Conservation (phyloP, 2,113 vertebrate genomes). For the Benitochromis conjunctus region DNA sequence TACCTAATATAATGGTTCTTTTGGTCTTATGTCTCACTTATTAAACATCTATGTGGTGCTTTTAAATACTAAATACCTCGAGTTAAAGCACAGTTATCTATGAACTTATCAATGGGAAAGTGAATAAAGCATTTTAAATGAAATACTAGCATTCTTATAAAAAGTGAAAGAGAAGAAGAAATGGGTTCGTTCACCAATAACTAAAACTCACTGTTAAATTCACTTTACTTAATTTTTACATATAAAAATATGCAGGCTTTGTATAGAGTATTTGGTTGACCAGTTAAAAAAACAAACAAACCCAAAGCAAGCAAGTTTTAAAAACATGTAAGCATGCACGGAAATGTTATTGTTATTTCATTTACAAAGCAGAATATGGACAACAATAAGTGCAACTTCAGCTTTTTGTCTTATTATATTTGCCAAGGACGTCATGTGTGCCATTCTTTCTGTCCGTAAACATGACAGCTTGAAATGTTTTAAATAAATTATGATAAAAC, state of each 20-base stretch:
- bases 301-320: not conserved
- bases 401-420: not conserved
- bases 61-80: not conserved
- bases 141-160: not conserved
- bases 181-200: not conserved
- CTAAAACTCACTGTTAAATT: not conserved
- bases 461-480: no score
- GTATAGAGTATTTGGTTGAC: not conserved
- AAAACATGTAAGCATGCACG: not conserved
- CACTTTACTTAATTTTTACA: not conserved
- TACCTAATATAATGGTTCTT: not conserved
- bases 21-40: not conserved
- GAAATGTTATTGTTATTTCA: not conserved
- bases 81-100: not conserved
- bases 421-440: rapidly evolving
- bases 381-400: not conserved
- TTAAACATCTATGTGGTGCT: not conserved
- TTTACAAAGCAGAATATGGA: not conserved
- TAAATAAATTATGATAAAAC: not conserved
- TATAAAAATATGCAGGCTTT: not conserved
- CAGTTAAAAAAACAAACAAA: not conserved
- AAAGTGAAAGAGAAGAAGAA: not conserved
- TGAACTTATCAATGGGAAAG: not conserved
- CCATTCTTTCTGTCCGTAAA: not conserved
- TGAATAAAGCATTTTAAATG: not conserved